Base-by-base conservation (phyloP, 2,888 invertebrate species). In the Opisthograptis luteolata region DNA sequence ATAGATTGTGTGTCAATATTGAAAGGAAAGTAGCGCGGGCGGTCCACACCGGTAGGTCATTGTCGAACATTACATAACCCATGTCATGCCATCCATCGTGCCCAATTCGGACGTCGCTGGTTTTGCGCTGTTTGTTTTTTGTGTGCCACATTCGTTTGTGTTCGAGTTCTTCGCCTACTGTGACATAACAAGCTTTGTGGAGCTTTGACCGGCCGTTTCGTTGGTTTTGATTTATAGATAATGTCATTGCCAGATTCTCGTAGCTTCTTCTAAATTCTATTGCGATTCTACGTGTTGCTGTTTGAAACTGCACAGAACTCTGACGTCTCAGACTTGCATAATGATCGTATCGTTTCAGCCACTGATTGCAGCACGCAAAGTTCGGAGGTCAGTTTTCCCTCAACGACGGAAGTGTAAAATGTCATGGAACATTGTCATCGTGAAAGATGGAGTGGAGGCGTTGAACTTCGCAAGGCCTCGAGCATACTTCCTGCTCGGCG, bases 1-100 rank as follows among this genome's bases (percentile, higher is more conserved):
- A 76, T 75, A 79, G 81, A 82, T 81, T 79, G 84, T 87, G 84
- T 87, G 89, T 87, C 87, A 87, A 87, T 87, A 87, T 83, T 82
- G 84, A 88, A 87, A 87, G 81, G 87, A 87, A 89, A 89, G 89
- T 88, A 78, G 86, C 81, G 74, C 88, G 78, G 62, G 67, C 68
- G 76, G 65, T 76, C 71, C 70, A 64, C 71, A 69, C 61, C 76
- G 81, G 82, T 88, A 79, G 90, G 90, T 89, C 90, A 90, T 87
- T 89, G 89, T 87, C 90, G 85, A 69, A 62, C 60, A 73, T 88
- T 87, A 82, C 87, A 81, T 88, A 88, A 90, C 76, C 63, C 65
- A 70, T 79, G 84, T 85, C 80, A 84, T 76, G 77, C 71, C 81
- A 81, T 81, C 76, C 74, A 76, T 76, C 76, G 83, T 80, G 73